Base-by-base conservation (phyloP, 2,797 vertebrate genomes). In the Lateolabrax maculatus region DNA sequence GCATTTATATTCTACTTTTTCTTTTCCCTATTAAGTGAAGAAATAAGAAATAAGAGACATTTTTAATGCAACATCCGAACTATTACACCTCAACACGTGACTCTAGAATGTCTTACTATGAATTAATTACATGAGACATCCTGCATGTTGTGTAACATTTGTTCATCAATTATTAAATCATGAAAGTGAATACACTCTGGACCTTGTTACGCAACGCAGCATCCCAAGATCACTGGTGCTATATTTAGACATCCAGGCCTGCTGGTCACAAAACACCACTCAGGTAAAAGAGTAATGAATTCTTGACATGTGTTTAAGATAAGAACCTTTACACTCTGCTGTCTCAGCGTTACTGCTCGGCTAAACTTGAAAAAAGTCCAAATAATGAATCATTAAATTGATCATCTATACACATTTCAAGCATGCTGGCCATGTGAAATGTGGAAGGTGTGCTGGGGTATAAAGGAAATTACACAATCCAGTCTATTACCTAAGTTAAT, bases 111-210 rank as follows among this genome's bases (percentile, higher is more conserved):
- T 60, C 60, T 21, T 58, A 25, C 36, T 21, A 66, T 39, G 18
- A 37, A 77, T 51, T 44, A 11, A 46, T 75, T 41, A 15, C 63
- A 23, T 41, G 61, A 72, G 69, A 48, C 44, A 13, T 53, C 61
- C 63, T 57, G 68, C 62, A 55, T 71, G 86, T 91, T 92, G 88
- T 75, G 79, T 80, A 92, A 92, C 83, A 73, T 89, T 84, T 68
- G 62, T 77, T 85, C 77, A 85, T 88, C 12, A 84, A 93, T 87
- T 53, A 89, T 89, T 92, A 72, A 91, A 77, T n/a, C 9, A 23
- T 61, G 41, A 61, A 71, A 75, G 80, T 43, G 72, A 83, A 84
- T 83, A 76, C 81, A 74, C 86, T 75, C 73, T 81, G 79, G 81
- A 86, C 71, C 52, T 72, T 58, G 18, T 92, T 89, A 88, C 57